A percentile compares a stretch with the other conserved stretches of the same genome.
phyloP scores from a whole-genome alignment of 2,888 invertebrate genomes.

The Glyphotaelius pellucidus region DNA sequence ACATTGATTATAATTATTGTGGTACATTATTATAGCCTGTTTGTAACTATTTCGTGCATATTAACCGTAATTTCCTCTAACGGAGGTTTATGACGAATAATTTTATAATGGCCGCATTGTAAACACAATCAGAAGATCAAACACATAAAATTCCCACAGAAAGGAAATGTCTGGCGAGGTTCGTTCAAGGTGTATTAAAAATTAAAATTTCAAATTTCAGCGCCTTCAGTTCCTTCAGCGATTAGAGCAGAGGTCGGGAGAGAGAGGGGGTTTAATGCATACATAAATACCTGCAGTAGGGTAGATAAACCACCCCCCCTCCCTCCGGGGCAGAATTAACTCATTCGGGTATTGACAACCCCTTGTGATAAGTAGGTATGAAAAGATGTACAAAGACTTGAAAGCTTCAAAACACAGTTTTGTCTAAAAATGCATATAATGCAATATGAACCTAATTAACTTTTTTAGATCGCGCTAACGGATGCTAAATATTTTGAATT shows the following conservation, averaged over 20 bases:
- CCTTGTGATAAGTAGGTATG: not conserved
- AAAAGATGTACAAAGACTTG: too few species aligned
- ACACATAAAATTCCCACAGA: not conserved
- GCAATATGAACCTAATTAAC: too few species aligned
- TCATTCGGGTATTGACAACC: conserved; percentile 27
- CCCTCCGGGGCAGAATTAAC: not conserved
- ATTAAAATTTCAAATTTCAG: conserved; percentile 58
- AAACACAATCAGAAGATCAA: not conserved
- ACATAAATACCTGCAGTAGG: conserved; percentile 60
- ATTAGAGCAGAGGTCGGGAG: conserved; percentile 28
- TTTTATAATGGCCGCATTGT: not conserved
- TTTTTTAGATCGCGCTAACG: too few species aligned
- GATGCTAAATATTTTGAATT: too few species aligned
- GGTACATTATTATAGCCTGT: too few species aligned
- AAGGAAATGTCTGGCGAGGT: not conserved
- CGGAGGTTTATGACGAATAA: not conserved
- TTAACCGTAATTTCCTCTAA: too few species aligned
- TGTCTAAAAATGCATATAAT: too few species aligned
- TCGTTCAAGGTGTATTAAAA: conserved; percentile 53
- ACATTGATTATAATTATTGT: too few species aligned
- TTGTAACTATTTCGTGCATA: too few species aligned
- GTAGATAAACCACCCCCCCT: conserved; percentile 52
- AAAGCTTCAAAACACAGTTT: too few species aligned
- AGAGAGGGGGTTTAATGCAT: conserved; percentile 61
- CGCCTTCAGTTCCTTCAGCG: conserved; percentile 22